These are phyloP conservation scores for Pyrocephalus nanus DNA, from an alignment of 2,797 vertebrate species.

Conservation along the genomic window DNA sequence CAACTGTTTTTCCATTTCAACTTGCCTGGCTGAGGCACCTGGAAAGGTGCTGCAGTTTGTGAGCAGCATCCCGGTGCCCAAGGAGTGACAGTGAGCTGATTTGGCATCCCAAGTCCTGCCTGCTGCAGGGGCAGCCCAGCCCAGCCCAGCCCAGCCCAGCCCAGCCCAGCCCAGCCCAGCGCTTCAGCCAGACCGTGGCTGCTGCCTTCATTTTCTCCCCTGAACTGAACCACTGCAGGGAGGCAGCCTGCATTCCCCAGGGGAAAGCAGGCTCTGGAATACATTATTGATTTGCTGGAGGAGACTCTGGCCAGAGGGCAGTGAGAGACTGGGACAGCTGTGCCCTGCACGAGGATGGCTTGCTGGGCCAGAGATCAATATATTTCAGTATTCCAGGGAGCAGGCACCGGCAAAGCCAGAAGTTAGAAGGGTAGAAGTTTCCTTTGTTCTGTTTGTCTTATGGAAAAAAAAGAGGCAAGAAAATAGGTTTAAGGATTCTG, in stretches of 20 bases:
- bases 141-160: too few relatives aligned
- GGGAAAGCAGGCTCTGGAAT: neutral
- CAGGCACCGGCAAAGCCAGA: neutral
- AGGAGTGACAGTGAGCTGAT: neutral
- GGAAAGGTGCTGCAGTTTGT: neutral
- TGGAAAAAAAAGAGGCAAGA: neutral
- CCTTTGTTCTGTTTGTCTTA: conserved; percentile 1
- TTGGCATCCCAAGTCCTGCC: neutral
- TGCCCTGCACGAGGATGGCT: neutral
- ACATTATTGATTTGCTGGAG: neutral
- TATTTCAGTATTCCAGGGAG: neutral
- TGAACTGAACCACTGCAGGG: neutral
- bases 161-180: neutral
- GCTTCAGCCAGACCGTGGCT: accelerated
- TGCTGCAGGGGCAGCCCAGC: neutral
- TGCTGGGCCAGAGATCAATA: neutral
- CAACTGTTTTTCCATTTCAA: accelerated
- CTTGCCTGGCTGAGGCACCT: neutral
- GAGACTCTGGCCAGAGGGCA: neutral
- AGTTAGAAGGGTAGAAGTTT: neutral
- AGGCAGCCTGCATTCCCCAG: neutral
- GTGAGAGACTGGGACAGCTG: neutral
- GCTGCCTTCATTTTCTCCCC: neutral
- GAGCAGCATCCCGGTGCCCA: accelerated
- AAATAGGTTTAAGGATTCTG: neutral